These are phyloP conservation scores for Dicyrtomina minuta DNA, from an alignment of 2,888 invertebrate genomes.

Conservation along the genomic window DNA sequence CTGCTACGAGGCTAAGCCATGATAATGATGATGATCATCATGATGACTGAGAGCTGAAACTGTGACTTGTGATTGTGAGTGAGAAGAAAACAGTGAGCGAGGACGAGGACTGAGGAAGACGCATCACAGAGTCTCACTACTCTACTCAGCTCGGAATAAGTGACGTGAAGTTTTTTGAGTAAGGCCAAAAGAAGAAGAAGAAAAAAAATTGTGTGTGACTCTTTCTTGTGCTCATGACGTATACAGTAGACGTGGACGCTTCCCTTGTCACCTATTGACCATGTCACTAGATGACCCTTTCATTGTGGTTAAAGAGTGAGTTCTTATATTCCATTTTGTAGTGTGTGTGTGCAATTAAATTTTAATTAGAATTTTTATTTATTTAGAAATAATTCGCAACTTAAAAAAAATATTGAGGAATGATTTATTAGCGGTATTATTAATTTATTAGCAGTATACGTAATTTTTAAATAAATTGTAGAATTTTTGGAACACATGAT, in stretches of 20 bases:
- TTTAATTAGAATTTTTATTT: not conserved
- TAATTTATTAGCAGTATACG: no score
- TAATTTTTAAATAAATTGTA: no score
- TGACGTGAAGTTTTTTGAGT: not conserved
- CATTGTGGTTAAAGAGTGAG: constrained; percentile 98
- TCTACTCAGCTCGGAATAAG: not conserved
- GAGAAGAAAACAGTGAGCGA: not conserved
- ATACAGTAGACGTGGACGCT: constrained; percentile 10
- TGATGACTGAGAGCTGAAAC: not conserved
- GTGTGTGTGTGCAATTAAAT: not conserved
- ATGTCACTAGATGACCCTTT: constrained; percentile 99
- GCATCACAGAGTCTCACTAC: not conserved
- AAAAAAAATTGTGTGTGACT: constrained; percentile 3
- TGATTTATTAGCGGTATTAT: no score
- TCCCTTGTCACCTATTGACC: constrained; percentile 56
- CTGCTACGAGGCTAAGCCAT: no score
- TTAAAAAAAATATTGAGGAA: not conserved
- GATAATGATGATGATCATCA: not conserved
- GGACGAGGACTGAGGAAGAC: not conserved
- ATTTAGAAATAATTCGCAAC: not conserved
- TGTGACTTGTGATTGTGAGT: constrained; percentile 6
- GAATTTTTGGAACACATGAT: no score
- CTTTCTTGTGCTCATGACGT: constrained; percentile 29
- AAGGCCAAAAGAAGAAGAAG: not conserved
- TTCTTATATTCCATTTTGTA: constrained; percentile 55